Evolutionary conservation across 2,113 vertebrate species (phyloP), one percentile per base, ranked within the genome.

Genomic region (Balaeniceps rex): DNA sequence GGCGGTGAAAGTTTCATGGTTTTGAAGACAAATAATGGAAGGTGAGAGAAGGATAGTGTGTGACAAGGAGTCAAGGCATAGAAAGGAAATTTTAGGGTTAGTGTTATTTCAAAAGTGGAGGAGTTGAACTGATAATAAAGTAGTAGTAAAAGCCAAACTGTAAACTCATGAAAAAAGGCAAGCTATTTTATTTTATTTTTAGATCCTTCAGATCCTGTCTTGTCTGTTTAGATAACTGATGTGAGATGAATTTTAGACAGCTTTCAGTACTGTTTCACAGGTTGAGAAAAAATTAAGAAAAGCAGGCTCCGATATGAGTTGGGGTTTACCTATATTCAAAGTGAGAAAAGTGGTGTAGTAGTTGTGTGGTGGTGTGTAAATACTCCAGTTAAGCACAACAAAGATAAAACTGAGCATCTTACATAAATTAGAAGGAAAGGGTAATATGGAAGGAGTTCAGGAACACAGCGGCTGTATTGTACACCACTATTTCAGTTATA

Each of bases 321-420:
- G 11, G 13, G 2, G 4, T 66, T 95, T 40, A 42, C 4, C 6
- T 49, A 15, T 15, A 8, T 0, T 1, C n/a, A 72, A 44, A 2
- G 0, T 68, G n/a, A 69, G 17, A 69, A 77, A 87, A 84, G 3
- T 14, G 4, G 2, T 68, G 14, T 17, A 34, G 49, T 31, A 54
- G 7, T 42, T 71, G 28, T 69, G 47, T 3, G 7, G 24, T 65
- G 24, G 26, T 68, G 47, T 21, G 10, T 47, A 76, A 69, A 36
- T 74, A 34, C 17, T 64, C 12, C 14, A 81, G 12, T 65, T 55
- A 78, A 40, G 6, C 19, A 60, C 21, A 57, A 40, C 36, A 49
- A 76, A 57, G 31, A 29, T 63, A 63, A 77, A 49, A 33, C 6
- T 63, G 14, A n/a, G n/a, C n/a, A 76, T 33, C n/a, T 68, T 47